Evolutionary conservation across 2,888 invertebrate species (phyloP), one percentile per base, ranked within the genome.

Genomic region (Pocota personata): DNA sequence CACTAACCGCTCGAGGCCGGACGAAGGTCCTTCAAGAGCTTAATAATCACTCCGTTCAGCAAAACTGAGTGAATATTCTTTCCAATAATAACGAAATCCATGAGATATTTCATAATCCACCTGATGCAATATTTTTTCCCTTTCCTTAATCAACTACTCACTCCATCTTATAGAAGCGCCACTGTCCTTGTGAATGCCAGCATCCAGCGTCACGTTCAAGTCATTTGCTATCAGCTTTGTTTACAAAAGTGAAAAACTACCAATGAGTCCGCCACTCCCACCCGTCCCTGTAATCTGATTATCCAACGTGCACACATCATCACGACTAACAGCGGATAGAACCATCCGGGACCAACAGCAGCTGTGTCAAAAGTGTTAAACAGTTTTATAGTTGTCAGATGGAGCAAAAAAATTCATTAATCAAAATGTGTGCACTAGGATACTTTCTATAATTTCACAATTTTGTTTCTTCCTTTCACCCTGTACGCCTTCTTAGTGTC

Each of bases 301-400:
- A 67, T 14, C 80, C 43, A 67, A 72, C 58, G 30, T 43, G 58
- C 32, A 35, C 46, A 57, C 55, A 16, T 48, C n/a, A 12, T 27
- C 46, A 57, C 24, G 12, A 37, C 19, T 6, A 40, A 4, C 60
- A 60, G 6, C 2, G n/a, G 8, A 37, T 5, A 8, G 40, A 21
- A 30, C 16, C 35, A 40, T 30, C 21, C 43, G 30, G 40, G 30
- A 30, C 30, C 50, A 60, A 35, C 16, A 84, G 55, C 80, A 76
- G 84, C 66, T 80, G 80, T 86, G 79, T 73, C 82, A 83, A 78
- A 83, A 83, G 84, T 80, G 75, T 76, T 80, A 71, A 86, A 75
- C 80, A 79, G 80, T 86, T 86, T 86, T 76, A 86, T 80, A 83
- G 79, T 80, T 86, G 84, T 86, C 84, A 80, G 52, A 66, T 58